Conservation (phyloP, 2,113 vertebrate species). For the Anhinga anhinga region DNA sequence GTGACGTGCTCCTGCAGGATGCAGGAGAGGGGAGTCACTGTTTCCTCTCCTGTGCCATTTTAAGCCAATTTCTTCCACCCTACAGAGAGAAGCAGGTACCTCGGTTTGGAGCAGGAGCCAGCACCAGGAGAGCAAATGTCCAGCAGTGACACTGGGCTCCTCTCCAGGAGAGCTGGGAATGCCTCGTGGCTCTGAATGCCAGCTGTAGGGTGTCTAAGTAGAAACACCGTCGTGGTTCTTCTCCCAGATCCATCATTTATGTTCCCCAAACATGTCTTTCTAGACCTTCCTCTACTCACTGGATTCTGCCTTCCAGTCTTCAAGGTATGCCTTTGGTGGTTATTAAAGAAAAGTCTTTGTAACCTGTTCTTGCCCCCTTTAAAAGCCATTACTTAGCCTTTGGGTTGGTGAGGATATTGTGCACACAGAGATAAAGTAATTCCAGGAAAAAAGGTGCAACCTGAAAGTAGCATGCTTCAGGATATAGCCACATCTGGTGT, state of each 20-base stretch:
- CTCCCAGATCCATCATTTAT: not conserved
- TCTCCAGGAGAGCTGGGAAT: not conserved
- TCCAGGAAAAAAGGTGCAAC: not conserved
- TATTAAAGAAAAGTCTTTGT: not conserved
- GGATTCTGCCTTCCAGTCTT: not conserved
- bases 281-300: not conserved
- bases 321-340: not conserved
- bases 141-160: not conserved
- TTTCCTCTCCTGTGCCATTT: not conserved
- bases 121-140: not conserved
- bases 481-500: not conserved
- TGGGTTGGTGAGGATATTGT: not conserved
- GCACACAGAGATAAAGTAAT: not conserved
- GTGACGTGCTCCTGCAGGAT: not conserved
- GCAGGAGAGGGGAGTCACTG: fast-evolving
- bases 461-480: not conserved
- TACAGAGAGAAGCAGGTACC: not conserved
- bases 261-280: not conserved
- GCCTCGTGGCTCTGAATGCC: not conserved
- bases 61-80: not conserved
- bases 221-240: not conserved
- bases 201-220: not conserved
- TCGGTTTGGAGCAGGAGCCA: not conserved
- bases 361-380: not conserved
- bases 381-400: not conserved